phyloP scores from a whole-genome alignment of 2,797 vertebrate species.

The Falco rusticolus region DNA sequence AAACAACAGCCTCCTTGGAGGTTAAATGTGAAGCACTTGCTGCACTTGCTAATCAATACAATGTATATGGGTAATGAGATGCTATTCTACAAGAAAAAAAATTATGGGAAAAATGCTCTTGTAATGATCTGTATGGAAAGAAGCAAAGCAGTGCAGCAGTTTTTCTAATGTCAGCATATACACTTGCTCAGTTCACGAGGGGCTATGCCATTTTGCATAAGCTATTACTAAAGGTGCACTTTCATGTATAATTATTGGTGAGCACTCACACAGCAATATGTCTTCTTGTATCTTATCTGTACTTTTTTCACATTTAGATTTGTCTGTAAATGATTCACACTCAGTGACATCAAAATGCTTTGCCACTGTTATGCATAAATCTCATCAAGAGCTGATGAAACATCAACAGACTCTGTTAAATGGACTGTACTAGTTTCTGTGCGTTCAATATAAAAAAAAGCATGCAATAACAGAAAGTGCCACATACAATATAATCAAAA shows the following conservation, averaged over 20 bases:
- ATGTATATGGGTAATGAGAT: neutral
- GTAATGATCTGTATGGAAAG: neutral
- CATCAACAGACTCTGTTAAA: neutral
- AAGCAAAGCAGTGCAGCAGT: neutral
- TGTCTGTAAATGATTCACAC: neutral
- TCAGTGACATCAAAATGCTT: neutral
- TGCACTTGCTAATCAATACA: neutral
- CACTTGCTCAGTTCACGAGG: neutral
- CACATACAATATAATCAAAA: neutral
- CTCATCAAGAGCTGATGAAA: constrained; percentile 25
- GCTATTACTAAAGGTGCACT: neutral
- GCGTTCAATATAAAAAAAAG: neutral
- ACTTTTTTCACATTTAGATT: constrained; percentile 18
- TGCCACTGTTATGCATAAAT: neutral
- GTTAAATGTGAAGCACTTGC: neutral
- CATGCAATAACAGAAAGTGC: neutral
- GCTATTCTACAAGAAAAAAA: neutral
- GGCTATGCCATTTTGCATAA: constrained; percentile 30
- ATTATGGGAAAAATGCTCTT: neutral
- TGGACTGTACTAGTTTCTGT: neutral
- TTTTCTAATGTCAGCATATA: constrained; percentile 15
- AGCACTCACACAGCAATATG: neutral
- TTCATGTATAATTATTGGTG: neutral
- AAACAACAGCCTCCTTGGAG: neutral
- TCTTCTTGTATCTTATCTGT: neutral